Evolutionary conservation across 2,113 vertebrate genomes (phyloP).

Genomic region (Cervus canadensis): DNA sequence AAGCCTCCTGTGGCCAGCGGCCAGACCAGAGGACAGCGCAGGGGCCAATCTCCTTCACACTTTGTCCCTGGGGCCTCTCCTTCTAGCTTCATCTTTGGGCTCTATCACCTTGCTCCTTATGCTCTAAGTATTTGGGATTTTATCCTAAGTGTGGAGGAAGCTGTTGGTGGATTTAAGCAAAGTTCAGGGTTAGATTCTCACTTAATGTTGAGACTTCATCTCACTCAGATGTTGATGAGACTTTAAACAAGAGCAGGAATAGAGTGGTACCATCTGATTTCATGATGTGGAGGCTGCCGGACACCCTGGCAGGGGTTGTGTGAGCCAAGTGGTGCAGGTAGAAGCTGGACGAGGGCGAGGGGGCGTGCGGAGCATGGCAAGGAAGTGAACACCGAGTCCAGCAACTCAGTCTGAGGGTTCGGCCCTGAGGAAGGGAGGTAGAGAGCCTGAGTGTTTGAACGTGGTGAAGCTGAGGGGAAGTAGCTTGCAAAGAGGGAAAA

Average conservation of each 20-base stretch:
- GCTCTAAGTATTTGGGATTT: not conserved
- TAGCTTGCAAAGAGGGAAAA: not conserved
- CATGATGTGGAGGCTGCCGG: not conserved
- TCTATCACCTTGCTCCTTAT: not conserved
- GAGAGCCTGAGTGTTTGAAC: not conserved
- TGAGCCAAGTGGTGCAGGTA: not conserved
- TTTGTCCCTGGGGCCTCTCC: not conserved
- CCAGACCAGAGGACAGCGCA: not conserved
- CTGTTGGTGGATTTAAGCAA: not conserved
- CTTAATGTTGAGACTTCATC: not conserved
- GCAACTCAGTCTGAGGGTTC: not conserved
- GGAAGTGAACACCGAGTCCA: not conserved
- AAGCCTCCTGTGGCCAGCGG: not conserved
- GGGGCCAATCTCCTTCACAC: not conserved
- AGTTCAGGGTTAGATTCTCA: not conserved
- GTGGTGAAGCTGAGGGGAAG: not conserved
- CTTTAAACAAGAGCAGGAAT: not conserved
- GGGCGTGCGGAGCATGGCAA: fast-evolving
- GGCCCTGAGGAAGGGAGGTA: not conserved
- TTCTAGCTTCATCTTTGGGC: not conserved
- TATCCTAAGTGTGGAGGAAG: not conserved
- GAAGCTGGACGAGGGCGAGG: not conserved
- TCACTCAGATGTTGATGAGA: not conserved
- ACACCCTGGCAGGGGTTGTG: not conserved
- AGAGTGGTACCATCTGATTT: not conserved